A percentile compares a stretch with the other conserved stretches of the same genome.
Evolutionary conservation across 2,888 invertebrate genomes (phyloP).

Genomic region (Cylindroiulus punctatus): DNA sequence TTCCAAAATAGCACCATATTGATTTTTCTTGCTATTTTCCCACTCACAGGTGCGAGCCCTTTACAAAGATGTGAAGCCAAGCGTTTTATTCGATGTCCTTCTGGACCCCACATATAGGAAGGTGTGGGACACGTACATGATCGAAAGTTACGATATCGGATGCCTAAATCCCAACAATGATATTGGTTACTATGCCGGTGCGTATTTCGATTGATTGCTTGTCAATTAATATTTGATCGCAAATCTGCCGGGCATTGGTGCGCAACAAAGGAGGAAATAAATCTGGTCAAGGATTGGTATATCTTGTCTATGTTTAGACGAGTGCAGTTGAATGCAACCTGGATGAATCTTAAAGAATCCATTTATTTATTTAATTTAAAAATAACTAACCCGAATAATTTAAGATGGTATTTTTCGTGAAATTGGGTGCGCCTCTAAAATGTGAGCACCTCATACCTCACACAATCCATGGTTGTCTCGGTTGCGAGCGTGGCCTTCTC

Average conservation of each 20-base stretch:
- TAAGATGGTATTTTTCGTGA: too few relatives aligned
- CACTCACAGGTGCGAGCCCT: conserved; percentile 70
- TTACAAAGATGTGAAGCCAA: conserved; percentile 79
- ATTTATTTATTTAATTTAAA: too few relatives aligned
- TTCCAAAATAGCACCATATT: not conserved
- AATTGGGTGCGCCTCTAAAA: too few relatives aligned
- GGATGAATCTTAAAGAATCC: too few relatives aligned
- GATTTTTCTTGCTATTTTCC: too few relatives aligned
- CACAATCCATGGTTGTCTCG: too few relatives aligned
- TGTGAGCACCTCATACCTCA: too few relatives aligned
- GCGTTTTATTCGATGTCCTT: conserved; percentile 84
- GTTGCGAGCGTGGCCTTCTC: too few relatives aligned
- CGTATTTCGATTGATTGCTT: conserved; percentile 9
- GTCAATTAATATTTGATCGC: not conserved
- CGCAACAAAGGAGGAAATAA: not conserved
- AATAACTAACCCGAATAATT: too few relatives aligned
- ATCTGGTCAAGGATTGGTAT: too few relatives aligned
- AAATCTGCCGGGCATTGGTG: not conserved
- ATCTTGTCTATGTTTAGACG: too few relatives aligned
- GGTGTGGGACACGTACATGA: conserved; percentile 91
- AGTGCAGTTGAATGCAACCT: too few relatives aligned
- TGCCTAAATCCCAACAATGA: conserved; percentile 92
- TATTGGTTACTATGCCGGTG: conserved; percentile 90
- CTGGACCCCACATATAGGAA: conserved; percentile 89
- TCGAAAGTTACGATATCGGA: conserved; percentile 86